Evolutionary conservation across 1,140 invertebrate species (phyloP).

Genomic region (Euschistus heros): DNA sequence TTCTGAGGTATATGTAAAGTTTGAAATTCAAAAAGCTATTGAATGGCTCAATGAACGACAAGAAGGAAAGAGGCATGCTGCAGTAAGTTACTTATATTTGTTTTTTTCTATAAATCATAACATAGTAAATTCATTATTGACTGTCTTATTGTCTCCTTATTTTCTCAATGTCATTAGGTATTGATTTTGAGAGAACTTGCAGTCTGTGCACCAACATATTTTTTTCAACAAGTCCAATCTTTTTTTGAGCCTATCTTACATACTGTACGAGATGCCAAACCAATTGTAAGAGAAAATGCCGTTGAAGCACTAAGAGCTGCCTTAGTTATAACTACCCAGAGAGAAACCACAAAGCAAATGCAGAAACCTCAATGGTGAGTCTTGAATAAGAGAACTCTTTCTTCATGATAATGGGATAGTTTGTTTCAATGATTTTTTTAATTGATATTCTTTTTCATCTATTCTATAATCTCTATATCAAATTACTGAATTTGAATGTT

Average conservation of each 20-base stretch:
- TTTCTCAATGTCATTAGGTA: conserved; percentile 40
- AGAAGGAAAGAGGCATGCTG: conserved; percentile 81
- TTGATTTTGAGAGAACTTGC: conserved; percentile 88
- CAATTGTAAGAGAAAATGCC: conserved; percentile 82
- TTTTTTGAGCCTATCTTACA: conserved; percentile 95
- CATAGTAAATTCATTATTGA: not conserved
- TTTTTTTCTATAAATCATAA: not conserved
- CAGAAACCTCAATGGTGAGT: conserved; percentile 65
- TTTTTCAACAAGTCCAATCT: conserved; percentile 92
- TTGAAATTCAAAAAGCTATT: conserved; percentile 88
- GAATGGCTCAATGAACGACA: conserved; percentile 86
- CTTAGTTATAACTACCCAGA: conserved; percentile 83
- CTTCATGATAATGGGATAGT: too few species aligned
- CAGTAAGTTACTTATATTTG: conserved; percentile 42
- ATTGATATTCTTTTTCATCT: too few species aligned
- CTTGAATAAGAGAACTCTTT: too few species aligned
- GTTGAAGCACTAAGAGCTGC: conserved; percentile 87
- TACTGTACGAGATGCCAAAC: conserved; percentile 83
- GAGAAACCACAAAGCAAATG: conserved; percentile 82
- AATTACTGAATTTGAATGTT: too few species aligned
- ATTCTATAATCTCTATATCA: too few species aligned
- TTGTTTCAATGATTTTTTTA: too few species aligned
- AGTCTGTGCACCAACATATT: conserved; percentile 91
- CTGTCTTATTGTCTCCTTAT: not conserved
- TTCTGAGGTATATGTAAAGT: conserved; percentile 90